Conservation (phyloP, 2,797 vertebrate genomes). For the Falco rusticolus region DNA sequence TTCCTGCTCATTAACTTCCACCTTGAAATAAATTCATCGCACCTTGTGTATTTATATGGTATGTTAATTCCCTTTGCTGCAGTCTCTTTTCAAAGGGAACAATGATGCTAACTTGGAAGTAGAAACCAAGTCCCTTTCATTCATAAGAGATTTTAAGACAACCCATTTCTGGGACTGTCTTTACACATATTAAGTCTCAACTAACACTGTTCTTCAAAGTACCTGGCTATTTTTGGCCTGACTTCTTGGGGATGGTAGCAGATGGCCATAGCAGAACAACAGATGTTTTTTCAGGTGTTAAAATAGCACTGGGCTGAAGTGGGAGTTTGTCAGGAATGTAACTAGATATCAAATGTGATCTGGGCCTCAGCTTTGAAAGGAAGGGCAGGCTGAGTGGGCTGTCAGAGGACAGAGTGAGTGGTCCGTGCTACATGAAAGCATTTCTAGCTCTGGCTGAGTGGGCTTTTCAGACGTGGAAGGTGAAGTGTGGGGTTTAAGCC, state of each 20-base stretch:
- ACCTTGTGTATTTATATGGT: not conserved
- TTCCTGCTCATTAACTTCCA: not conserved
- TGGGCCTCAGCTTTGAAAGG: not conserved
- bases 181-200: not conserved
- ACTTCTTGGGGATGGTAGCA: not conserved
- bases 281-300: not conserved
- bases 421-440: not conserved
- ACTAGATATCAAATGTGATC: not conserved
- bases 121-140: not conserved
- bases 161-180: not conserved
- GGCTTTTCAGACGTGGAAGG: not conserved
- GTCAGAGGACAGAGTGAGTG: not conserved
- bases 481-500: not conserved
- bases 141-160: not conserved
- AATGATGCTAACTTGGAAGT: not conserved
- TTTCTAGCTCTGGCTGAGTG: not conserved
- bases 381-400: not conserved
- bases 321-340: not conserved
- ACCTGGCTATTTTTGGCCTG: not conserved
- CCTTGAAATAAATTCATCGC: not conserved
- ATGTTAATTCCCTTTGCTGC: not conserved
- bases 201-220: not conserved
- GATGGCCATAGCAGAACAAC: not conserved
- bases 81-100: not conserved
- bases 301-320: not conserved